Base-by-base conservation (phyloP, 1,140 invertebrate genomes). In the Ruditapes philippinarum region DNA sequence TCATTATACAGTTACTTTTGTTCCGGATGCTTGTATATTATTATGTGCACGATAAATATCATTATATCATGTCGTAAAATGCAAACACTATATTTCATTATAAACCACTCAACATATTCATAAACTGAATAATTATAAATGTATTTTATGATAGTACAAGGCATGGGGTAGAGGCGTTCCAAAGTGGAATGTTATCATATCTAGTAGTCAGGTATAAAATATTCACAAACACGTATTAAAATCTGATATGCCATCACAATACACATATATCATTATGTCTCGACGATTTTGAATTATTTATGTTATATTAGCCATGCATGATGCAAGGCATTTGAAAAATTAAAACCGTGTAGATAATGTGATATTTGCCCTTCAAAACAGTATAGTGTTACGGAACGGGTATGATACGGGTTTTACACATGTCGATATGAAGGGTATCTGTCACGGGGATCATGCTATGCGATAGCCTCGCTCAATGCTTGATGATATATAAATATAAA, bases 301-400 rank as follows among this genome's bases (percentile, higher is more conserved):
- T 84, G 40, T 54, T 84, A 51, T 84, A 78, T 86, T 78, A 86
- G 60, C 70, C 74, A 78, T 76, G 84, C 84, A 86, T 86, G 84
- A 74, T 78, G 73, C 54, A 86, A 76, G 31, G 31, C 57, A 78
- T 54, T 74, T 60, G 31, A 76, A 86, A 62, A 65, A 57, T 45
- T 38, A 78, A 74, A 78, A 57, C 42, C 38, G 68, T 51, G 51
- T 45, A 70, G 38, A 84, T 70, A 84, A 81, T 65, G 36, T 33
- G 49, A 57, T 40, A 62, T 81, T 1, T 62, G 79, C 12, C 60
- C 45, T 45, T 31, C 79, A 42, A 57, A 81, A 22, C 79, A 54
- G 60, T 81, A 81, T 81, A 25, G 19, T 2, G 54, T 81, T 81
- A 62, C 79, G 2, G 28, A 25, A 60, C 78, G 78, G 78, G 31